Evolutionary conservation across 2,797 vertebrate genomes (phyloP), one percentile per base, ranked within the genome.

Genomic region (Monodelphis domestica): DNA sequence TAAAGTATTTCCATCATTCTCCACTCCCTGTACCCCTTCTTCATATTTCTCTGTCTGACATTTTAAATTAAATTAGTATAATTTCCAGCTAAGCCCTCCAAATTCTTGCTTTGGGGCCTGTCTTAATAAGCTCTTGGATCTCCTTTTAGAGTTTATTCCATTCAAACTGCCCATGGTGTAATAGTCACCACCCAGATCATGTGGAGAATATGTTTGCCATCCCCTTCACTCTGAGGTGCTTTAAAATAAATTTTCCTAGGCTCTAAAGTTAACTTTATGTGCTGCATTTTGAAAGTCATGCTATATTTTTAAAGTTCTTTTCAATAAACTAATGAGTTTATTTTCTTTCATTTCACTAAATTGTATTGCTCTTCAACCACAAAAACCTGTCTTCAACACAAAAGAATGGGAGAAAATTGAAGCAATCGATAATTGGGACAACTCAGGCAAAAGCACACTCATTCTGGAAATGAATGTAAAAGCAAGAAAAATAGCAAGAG

Each of bases 31-130:
- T 26, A 50, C 38, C 70, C 70, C 38, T 24, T 84, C 70, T 84
- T 84, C 38, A 84, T 84, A 50, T 84, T 84, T 84, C 70, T 84
- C 70, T 45, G 70, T 84, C 70, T 84, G 70, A 38, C 70, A 84
- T 50, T 84, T 84, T 45, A 84, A 84, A 84, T 84, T 84, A 84
- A 84, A 84, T 84, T 84, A 84, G 38, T 84, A 45, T 84, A 84
- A 84, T 84, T 84, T 84, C 70, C 70, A 84, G 70, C 38, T 84
- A 45, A 50, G 24, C 38, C 70, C 70, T 84, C 70, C 70, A 84
- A 84, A 84, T 84, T 84, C 38, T 84, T 84, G 70, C 70, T 50
- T 84, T 84, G 70, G 38, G 70, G 70, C 70, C 70, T 50, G 70
- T 26, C 70, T n/a, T 84, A 84, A 50, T 84, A 84, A 50, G 70